phyloP scores from a whole-genome alignment of 2,113 vertebrate species.

The Oophaga pumilio region DNA sequence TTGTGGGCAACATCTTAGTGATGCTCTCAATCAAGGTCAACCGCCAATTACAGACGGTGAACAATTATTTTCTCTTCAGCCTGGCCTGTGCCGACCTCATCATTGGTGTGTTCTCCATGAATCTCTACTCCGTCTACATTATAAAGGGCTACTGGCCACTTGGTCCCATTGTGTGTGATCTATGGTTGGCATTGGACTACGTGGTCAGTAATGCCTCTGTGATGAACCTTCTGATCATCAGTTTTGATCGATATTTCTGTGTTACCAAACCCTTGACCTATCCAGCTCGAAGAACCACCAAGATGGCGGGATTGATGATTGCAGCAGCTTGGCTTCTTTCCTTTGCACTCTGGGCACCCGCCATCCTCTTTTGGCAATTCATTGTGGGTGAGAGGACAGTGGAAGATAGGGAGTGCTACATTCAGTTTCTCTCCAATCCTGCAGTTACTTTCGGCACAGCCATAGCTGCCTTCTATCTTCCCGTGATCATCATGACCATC shows the following conservation, averaged over 20 bases:
- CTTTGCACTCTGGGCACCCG: constrained; percentile 96
- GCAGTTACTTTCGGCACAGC: constrained; percentile 94
- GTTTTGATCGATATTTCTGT: constrained; percentile 97
- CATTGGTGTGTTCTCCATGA: constrained; percentile 97
- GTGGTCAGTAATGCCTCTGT: constrained; percentile 96
- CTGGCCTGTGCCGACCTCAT: constrained; percentile 94
- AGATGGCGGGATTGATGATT: constrained; percentile 98
- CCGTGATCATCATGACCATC: constrained; percentile 97
- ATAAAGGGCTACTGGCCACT: constrained; percentile 97
- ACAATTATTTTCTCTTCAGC: constrained; percentile 98
- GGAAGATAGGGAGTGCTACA: constrained; percentile 86
- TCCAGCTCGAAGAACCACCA: constrained; percentile 90
- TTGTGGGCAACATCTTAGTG: constrained; percentile 95
- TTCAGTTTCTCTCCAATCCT: constrained; percentile 96
- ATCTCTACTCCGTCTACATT: constrained; percentile 94
- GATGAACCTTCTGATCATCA: constrained; percentile 98
- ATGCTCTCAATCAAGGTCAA: constrained; percentile 99
- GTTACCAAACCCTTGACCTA: constrained; percentile 96
- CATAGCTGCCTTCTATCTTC: constrained; percentile 97
- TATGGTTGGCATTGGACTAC: constrained; percentile 96
- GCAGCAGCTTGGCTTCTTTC: constrained; percentile 95
- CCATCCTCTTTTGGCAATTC: constrained; percentile 99
- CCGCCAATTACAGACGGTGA: constrained; percentile 95
- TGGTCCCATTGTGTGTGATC: constrained; percentile 91
- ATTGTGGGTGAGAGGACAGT: constrained; percentile 93